phyloP scores from a whole-genome alignment of 2,113 vertebrate genomes.

The Chamaea fasciata region DNA sequence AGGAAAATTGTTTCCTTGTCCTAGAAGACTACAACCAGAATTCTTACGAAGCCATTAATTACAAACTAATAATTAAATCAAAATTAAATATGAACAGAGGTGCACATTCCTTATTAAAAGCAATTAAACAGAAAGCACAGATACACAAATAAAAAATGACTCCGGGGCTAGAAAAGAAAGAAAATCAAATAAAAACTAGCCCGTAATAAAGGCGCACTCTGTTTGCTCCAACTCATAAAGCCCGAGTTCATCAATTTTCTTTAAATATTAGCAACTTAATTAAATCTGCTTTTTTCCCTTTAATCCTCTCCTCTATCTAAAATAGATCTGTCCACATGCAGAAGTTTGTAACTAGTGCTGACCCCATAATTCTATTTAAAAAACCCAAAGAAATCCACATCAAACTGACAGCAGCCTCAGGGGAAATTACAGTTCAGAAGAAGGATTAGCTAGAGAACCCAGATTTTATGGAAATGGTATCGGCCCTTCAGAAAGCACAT shows the following conservation, averaged over 20 bases:
- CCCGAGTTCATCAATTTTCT: constrained; percentile 80
- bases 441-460: constrained; percentile 72
- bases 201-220: constrained; percentile 37
- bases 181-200: constrained; percentile 71
- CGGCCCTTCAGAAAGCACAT: not conserved
- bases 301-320: constrained; percentile 82
- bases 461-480: constrained; percentile 65
- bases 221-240: constrained; percentile 66
- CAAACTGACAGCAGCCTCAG: constrained; percentile 71
- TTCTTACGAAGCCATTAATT: constrained; percentile 69
- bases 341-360: constrained; percentile 77
- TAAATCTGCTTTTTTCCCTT: constrained; percentile 76
- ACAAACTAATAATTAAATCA: constrained; percentile 77
- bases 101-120: constrained; percentile 75
- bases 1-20: constrained; percentile 1
- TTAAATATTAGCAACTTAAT: constrained; percentile 87
- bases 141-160: constrained; percentile 69
- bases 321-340: constrained; percentile 81
- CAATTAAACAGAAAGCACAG: constrained; percentile 70
- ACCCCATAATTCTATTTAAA: constrained; percentile 80
- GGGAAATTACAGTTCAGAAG: constrained; percentile 76
- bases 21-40: constrained; percentile 44
- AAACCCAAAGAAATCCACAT: constrained; percentile 77
- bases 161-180: constrained; percentile 60
- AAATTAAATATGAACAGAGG: constrained; percentile 75